These are phyloP conservation scores for Eupithecia pulchellata DNA, from an alignment of 2,888 invertebrate species.

Conservation along the genomic window DNA sequence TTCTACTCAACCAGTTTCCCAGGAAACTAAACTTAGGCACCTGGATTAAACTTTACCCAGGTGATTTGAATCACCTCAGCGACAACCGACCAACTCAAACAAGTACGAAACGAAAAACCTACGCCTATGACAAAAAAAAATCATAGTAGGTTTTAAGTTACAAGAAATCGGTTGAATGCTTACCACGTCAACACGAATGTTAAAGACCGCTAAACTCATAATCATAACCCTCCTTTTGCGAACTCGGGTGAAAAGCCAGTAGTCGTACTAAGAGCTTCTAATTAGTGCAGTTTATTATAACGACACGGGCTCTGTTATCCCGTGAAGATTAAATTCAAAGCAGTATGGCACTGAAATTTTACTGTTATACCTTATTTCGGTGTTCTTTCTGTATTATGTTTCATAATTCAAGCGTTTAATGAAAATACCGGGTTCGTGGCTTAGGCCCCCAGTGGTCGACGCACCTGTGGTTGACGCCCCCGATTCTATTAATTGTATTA, in stretches of 20 bases:
- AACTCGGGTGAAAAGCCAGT: conserved; percentile 7
- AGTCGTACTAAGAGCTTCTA: conserved; percentile 36
- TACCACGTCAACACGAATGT: neutral
- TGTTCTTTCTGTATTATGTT: conserved; percentile 12
- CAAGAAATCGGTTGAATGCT: neutral
- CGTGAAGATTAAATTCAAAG: conserved; percentile 44
- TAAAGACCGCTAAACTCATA: neutral
- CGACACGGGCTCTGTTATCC: conserved; percentile 44
- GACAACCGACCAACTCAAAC: neutral
- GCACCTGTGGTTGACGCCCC: no score
- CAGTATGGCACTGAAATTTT: conserved; percentile 35
- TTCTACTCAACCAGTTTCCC: neutral
- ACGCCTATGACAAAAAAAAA: neutral
- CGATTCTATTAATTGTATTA: no score
- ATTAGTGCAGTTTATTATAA: conserved; percentile 49
- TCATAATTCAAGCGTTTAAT: conserved; percentile 4
- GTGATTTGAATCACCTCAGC: neutral
- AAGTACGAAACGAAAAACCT: neutral
- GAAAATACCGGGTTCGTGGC: neutral
- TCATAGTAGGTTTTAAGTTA: neutral
- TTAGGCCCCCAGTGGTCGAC: no score
- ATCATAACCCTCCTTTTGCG: conserved; percentile 5
- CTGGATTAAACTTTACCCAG: neutral
- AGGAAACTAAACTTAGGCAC: neutral
- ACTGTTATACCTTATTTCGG: conserved; percentile 28